Base-by-base conservation (phyloP, 1,140 invertebrate species). In the Drosophila mojavensis region DNA sequence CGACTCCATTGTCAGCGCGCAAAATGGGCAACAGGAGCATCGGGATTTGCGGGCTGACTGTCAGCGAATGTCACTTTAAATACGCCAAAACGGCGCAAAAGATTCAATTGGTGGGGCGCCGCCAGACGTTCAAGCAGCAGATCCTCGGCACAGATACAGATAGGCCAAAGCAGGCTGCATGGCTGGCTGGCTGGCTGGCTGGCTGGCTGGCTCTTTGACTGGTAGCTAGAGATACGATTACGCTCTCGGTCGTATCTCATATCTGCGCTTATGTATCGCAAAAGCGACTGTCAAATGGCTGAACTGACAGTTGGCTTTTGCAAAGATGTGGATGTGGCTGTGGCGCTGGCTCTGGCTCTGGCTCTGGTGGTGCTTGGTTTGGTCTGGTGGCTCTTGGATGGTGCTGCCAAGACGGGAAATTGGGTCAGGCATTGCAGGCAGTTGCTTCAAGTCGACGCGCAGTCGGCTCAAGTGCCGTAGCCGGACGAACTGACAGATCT, bases 41-140 rank as follows among this genome's bases (percentile, higher is more conserved):
- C 53, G 76, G 61, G 67, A 55, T 54, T 69, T 66, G 67, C 47
- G 43, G 76, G 47, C 62, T 66, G 58, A 75, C 83, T 88, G 84
- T 88, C 83, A 88, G 64, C 83, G 67, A 89, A 88, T 88, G 83
- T 89, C 83, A 88, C 84, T 88, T 88, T 89, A 88, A 80, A 88
- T 88, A 88, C 83, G 83, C 83, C 84, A 88, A 88, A 89, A 89
- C 75, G 74, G 84, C 77, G 84, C 83, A 88, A 88, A 86, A 86
- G 83, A 88, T 86, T 86, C 83, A 86, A 86, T 86, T 86, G 83
- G 78, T 69, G 83, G 81, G 81, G 65, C 81, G 81, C 81, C 81
- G 67, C 47, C 78, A 75, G 76, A 67, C 75, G 68, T 58, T 50
- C 43, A 20, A 45, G 30, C 20, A 45, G 30, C 51, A 69, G 70